Evolutionary conservation across 2,888 invertebrate species (phyloP).

Genomic region (Platerodrilus igneus): DNA sequence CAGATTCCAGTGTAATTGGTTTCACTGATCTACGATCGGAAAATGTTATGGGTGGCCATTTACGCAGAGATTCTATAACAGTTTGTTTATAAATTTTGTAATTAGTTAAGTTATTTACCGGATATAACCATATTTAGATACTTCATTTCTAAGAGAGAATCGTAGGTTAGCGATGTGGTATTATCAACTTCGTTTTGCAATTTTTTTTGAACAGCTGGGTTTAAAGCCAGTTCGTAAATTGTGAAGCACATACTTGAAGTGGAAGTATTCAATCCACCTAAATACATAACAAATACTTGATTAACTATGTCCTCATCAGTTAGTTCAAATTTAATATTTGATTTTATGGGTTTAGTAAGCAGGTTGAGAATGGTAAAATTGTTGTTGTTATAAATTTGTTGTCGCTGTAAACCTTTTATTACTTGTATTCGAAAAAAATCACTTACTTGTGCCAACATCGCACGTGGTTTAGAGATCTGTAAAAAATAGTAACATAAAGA

Average conservation of each 20-base stretch:
- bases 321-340: conserved; percentile 3
- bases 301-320: conserved; percentile 12
- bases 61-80: conserved; percentile 47
- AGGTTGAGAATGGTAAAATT: too few species aligned
- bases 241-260: conserved; percentile 39
- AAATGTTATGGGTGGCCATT: conserved; percentile 51
- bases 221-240: conserved; percentile 41
- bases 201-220: conserved; percentile 41
- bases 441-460: too few species aligned
- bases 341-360: too few species aligned
- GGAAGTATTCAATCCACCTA: conserved; percentile 30
- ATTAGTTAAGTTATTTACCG: conserved; percentile 6
- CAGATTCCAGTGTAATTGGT: conserved; percentile 40
- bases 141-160: conserved; percentile 9
- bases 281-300: conserved; percentile 9
- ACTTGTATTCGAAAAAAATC: too few species aligned
- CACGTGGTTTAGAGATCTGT: too few species aligned
- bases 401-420: too few species aligned
- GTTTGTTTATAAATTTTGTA: background rate
- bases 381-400: too few species aligned
- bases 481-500: too few species aligned
- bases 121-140: conserved; percentile 14
- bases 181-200: conserved; percentile 22
- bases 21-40: conserved; percentile 49
- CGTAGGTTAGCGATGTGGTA: conserved; percentile 7